Conservation (phyloP, 2,797 vertebrate genomes). For the Sphaeramia orbicularis region DNA sequence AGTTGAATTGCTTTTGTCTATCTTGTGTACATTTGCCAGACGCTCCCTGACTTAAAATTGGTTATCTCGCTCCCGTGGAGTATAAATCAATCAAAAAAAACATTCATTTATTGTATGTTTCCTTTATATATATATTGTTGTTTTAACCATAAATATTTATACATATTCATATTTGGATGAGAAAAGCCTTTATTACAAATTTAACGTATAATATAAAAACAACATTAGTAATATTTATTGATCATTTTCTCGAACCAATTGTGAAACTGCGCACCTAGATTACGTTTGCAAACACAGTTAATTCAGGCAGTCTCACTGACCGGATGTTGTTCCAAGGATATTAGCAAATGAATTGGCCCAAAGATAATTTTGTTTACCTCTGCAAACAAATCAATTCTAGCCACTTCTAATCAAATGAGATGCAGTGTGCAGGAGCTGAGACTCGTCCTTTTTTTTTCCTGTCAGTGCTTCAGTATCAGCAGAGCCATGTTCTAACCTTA, state of each 20-base stretch:
- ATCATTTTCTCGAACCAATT: slow-evolving; percentile 1
- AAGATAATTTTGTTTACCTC: slow-evolving; percentile 73
- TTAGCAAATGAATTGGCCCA: slow-evolving; percentile 72
- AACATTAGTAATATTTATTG: neutral
- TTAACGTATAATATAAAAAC: no score
- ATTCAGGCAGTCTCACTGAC: slow-evolving; percentile 34
- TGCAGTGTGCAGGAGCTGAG: slow-evolving; percentile 49
- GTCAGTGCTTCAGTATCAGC: slow-evolving; percentile 44
- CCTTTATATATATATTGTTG: no score
- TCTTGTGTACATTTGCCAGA: slow-evolving; percentile 40
- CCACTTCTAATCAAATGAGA: slow-evolving; percentile 73
- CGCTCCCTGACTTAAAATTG: slow-evolving; percentile 32
- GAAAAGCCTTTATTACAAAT: no score
- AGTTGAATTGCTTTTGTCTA: slow-evolving; percentile 48
- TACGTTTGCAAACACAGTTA: slow-evolving; percentile 17
- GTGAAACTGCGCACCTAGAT: slow-evolving; percentile 4
- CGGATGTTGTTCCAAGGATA: slow-evolving; percentile 49
- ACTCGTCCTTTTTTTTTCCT: slow-evolving; percentile 40
- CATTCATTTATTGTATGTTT: slow-evolving; percentile 17
- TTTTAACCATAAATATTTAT: no score
- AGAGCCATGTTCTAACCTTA: slow-evolving; percentile 8
- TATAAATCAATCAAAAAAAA: slow-evolving; percentile 34
- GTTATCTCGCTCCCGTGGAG: slow-evolving; percentile 29
- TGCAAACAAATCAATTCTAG: slow-evolving; percentile 74
- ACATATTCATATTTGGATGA: no score